phyloP scores from a whole-genome alignment of 1,140 invertebrate species.

The Polypedilum pembai region DNA sequence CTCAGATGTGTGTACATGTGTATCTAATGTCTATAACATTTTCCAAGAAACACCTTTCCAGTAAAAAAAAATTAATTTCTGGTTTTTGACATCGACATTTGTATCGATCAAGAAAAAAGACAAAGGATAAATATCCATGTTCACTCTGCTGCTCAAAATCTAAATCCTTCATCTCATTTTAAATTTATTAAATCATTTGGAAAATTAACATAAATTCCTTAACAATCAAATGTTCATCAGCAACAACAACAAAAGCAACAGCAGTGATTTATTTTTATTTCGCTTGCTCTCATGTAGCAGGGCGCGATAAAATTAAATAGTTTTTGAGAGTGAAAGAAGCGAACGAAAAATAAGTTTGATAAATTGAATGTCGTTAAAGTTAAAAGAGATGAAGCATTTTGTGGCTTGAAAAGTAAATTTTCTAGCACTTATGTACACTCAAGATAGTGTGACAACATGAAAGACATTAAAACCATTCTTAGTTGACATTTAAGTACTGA shows the following conservation, averaged over 20 bases:
- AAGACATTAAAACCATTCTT: too few relatives aligned
- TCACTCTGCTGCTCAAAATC: background rate
- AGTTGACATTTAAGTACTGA: too few relatives aligned
- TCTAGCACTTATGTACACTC: too few relatives aligned
- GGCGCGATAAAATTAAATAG: background rate
- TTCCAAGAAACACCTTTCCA: background rate
- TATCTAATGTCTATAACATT: background rate
- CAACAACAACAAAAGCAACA: background rate
- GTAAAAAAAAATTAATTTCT: background rate
- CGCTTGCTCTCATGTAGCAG: background rate
- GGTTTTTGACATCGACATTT: constrained; percentile 5
- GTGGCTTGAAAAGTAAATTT: too few relatives aligned
- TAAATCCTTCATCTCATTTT: constrained; percentile 11
- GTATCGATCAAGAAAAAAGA: background rate
- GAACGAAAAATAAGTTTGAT: background rate
- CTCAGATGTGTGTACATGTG: background rate
- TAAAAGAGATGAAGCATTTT: background rate
- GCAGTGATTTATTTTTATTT: too few relatives aligned
- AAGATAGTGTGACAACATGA: too few relatives aligned
- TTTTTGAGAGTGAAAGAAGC: background rate
- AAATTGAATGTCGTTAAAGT: constrained; percentile 14
- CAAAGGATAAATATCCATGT: constrained; percentile 12
- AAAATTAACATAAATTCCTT: constrained; percentile 16
- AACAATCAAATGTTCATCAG: background rate
- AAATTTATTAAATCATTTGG: constrained; percentile 13